Evolutionary conservation across 1,140 invertebrate species (phyloP).

Genomic region (Palaemon carinicauda): DNA sequence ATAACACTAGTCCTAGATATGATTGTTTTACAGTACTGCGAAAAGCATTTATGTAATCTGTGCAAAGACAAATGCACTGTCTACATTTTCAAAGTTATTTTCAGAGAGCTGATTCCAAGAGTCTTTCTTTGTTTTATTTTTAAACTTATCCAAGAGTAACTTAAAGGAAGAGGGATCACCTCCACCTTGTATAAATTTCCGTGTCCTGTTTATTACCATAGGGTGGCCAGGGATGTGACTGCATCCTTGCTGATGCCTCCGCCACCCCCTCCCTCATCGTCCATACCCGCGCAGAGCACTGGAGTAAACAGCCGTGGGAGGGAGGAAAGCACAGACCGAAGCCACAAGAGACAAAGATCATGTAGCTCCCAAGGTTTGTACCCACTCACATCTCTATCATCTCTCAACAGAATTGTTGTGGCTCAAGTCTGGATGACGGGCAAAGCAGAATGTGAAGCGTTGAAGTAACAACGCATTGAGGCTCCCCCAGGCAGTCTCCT

Average conservation of each 20-base stretch:
- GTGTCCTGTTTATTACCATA: conserved; percentile 52
- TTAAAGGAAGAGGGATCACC: neutral
- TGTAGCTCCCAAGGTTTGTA: conserved; percentile 55
- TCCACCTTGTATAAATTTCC: conserved; percentile 43
- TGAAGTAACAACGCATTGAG: conserved; percentile 1
- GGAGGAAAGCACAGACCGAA: conserved; percentile 36
- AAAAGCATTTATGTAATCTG: neutral
- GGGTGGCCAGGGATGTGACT: conserved; percentile 53
- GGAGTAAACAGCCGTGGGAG: conserved; percentile 6
- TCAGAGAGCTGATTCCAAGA: neutral
- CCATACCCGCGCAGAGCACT: conserved; percentile 16
- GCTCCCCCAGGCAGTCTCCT: neutral
- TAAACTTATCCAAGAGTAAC: neutral
- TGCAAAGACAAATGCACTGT: neutral
- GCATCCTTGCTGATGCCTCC: conserved; percentile 51
- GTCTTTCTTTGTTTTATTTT: too few species aligned
- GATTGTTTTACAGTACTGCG: too few species aligned
- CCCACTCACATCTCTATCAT: conserved; percentile 37
- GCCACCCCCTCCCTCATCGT: conserved; percentile 41
- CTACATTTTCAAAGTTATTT: conserved; percentile 22
- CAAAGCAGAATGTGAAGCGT: neutral
- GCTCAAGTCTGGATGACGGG: neutral
- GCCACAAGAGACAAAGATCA: conserved; percentile 52
- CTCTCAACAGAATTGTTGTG: conserved; percentile 28
- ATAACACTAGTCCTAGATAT: too few species aligned